These are phyloP conservation scores for Actinia tenebrosa DNA, from an alignment of 64 coral and sea anemone genomes.

Conservation along the genomic window DNA sequence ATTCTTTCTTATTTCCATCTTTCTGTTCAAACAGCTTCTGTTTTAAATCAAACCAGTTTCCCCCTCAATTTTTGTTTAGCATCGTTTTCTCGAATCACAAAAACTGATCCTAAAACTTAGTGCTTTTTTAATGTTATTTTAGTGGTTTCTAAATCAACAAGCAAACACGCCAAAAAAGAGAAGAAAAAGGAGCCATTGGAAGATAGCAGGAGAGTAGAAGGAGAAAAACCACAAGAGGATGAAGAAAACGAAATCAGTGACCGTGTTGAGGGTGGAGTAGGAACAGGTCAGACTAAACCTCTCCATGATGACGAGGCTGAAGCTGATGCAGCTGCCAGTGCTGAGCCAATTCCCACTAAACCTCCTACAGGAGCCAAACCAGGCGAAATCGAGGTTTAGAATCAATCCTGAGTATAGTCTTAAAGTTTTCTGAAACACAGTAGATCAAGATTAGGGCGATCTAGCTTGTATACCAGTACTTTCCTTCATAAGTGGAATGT, in stretches of 20 bases:
- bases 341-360: background rate
- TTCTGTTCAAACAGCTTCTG: background rate
- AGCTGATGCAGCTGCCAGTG: background rate
- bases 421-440: background rate
- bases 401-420: background rate
- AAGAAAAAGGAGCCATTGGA: background rate
- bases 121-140: background rate
- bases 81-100: background rate
- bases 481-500: too few relatives aligned
- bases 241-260: background rate
- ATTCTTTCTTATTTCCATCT: background rate
- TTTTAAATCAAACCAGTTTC: too few relatives aligned
- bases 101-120: background rate
- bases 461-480: too few relatives aligned
- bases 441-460: too few relatives aligned
- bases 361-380: background rate
- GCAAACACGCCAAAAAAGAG: background rate
- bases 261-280: background rate
- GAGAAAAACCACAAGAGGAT: background rate
- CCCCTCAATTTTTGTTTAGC: too few relatives aligned
- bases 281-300: background rate
- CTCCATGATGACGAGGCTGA: background rate
- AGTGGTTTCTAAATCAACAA: background rate
- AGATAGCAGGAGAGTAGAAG: background rate
- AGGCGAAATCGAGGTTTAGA: background rate